Conservation (phyloP, 30 jellyfish, hydroid and myxozoan species). For the Aurelia sp. region DNA sequence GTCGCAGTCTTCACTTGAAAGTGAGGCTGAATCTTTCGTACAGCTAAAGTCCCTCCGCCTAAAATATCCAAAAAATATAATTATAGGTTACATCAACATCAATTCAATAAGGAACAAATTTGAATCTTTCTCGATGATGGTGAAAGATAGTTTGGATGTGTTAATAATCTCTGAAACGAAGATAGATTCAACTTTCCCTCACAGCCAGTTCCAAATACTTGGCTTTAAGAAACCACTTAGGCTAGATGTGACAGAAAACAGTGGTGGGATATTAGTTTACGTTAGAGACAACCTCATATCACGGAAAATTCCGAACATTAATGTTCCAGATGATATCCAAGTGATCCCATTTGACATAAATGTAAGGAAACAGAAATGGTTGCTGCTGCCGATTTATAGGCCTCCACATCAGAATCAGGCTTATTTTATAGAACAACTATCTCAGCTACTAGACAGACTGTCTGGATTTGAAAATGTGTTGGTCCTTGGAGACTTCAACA, state of each 20-base stretch:
- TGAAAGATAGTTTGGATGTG: background rate
- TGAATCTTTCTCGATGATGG: conserved; percentile 22
- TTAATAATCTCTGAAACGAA: too few species aligned
- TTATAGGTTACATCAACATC: conserved; percentile 32
- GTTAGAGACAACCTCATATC: conserved; percentile 37
- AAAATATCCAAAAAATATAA: conserved; percentile 21
- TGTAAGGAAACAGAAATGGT: conserved; percentile 34
- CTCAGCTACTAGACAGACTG: background rate
- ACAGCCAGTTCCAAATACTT: conserved; percentile 7
- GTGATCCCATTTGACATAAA: conserved; percentile 13
- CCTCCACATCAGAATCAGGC: conserved; percentile 9
- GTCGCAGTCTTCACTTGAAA: too few species aligned
- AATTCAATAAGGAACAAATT: conserved; percentile 42
- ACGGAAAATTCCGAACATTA: background rate
- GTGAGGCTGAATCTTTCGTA: too few species aligned
- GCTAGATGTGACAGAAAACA: conserved; percentile 45
- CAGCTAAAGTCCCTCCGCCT: background rate
- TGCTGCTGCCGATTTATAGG: background rate
- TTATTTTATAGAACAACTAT: conserved; percentile 3
- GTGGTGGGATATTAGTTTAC: conserved; percentile 40
- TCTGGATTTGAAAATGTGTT: background rate
- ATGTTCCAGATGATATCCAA: conserved; percentile 10
- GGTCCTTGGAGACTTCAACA: conserved; percentile 3
- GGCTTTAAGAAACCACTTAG: conserved; percentile 32
- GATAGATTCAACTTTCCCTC: too few species aligned